A percentile compares a stretch with the other conserved stretches of the same genome.
Conservation (phyloP, 1,140 invertebrate genomes). For the Solen grandis region DNA sequence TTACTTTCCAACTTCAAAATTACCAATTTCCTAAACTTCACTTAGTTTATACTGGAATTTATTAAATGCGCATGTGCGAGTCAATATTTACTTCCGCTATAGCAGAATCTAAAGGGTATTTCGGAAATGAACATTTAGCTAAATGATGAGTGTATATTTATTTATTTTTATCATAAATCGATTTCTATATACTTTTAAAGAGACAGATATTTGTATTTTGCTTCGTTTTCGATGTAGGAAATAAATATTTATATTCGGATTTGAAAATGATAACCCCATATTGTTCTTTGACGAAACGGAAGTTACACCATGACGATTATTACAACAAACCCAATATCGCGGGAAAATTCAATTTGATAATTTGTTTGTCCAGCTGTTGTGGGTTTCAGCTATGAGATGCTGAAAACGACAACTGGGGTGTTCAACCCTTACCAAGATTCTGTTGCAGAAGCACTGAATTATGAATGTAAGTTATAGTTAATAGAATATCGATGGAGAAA, state of each 20-base stretch:
- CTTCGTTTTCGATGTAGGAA: no score
- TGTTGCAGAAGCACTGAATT: slow-evolving; percentile 36
- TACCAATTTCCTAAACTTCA: no score
- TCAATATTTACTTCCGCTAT: no score
- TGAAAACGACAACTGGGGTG: slow-evolving; percentile 7
- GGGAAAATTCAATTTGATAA: slow-evolving; percentile 33
- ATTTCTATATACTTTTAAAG: no score
- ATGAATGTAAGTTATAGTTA: slow-evolving; percentile 61
- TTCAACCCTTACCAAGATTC: background rate
- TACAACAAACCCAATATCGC: slow-evolving; percentile 63
- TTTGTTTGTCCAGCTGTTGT: slow-evolving; percentile 15
- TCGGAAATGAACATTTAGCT: no score
- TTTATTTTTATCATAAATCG: no score
- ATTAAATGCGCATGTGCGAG: slow-evolving; percentile 16
- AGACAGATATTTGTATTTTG: no score
- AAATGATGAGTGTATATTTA: no score
- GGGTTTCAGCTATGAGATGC: slow-evolving; percentile 14
- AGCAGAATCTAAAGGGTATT: no score
- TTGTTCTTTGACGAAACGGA: slow-evolving; percentile 34
- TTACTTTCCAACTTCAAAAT: slow-evolving; percentile 8
- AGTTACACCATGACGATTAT: slow-evolving; percentile 69
- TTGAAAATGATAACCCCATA: slow-evolving; percentile 16
- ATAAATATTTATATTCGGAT: no score
- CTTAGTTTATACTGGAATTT: slow-evolving; percentile 20
- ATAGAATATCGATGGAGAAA: background rate